Evolutionary conservation across 2,113 vertebrate genomes (phyloP).

Genomic region (Cephalopterus ornatus): DNA sequence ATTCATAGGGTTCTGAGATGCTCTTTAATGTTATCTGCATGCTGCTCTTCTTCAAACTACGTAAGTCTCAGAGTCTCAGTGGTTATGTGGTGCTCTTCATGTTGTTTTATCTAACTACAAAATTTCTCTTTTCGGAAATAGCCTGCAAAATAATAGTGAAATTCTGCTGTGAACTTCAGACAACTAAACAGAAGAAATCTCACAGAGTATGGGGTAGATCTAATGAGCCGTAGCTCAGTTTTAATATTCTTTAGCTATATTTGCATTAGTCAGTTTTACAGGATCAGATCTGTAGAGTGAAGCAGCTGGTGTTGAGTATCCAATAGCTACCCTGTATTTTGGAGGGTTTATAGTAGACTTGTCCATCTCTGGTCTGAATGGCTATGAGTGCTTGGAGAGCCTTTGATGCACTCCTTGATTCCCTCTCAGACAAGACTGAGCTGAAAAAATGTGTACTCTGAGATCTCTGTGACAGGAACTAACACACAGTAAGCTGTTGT

Average conservation of each 20-base stretch:
- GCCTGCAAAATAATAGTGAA: background rate
- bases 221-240: background rate
- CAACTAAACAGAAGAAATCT: background rate
- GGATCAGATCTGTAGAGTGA: background rate
- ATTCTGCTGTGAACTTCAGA: background rate
- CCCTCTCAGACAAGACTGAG: background rate
- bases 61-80: background rate
- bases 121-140: background rate
- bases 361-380: background rate
- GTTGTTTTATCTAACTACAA: background rate
- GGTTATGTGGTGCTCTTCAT: background rate
- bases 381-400: background rate
- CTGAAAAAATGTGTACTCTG: background rate
- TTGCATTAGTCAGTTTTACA: background rate
- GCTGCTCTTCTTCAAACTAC: background rate
- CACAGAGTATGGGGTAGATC: background rate
- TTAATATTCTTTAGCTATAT: background rate
- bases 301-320: accelerated
- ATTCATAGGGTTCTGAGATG: background rate
- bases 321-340: background rate
- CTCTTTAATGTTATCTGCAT: background rate
- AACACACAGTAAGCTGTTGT: background rate
- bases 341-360: background rate
- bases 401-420: background rate
- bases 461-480: accelerated